A percentile compares a stretch with the other conserved stretches of the same genome.
phyloP scores from a whole-genome alignment of 2,888 invertebrate species.

The Himalopsyche japonica region DNA sequence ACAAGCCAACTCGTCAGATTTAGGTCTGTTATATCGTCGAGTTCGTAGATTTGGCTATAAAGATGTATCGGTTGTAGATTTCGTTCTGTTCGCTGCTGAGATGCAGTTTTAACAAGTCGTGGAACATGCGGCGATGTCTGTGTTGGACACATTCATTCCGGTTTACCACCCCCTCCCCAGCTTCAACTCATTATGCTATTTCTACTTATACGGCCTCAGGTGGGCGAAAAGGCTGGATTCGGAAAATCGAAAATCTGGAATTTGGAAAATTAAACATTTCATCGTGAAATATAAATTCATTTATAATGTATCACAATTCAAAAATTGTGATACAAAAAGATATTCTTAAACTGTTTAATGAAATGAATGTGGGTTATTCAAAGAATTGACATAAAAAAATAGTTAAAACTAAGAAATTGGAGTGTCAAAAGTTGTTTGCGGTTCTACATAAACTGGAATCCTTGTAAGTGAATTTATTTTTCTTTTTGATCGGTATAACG shows the following conservation, averaged over 20 bases:
- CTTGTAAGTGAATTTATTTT: too few relatives aligned
- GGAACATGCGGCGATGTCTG: slow-evolving; percentile 41
- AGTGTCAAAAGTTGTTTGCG: too few relatives aligned
- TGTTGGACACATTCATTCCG: slow-evolving; percentile 41
- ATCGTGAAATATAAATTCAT: neutral
- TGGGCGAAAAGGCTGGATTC: neutral
- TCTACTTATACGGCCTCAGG: neutral
- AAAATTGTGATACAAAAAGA: too few relatives aligned
- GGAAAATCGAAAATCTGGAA: neutral
- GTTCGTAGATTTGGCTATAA: neutral
- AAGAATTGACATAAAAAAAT: too few relatives aligned
- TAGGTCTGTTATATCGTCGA: neutral
- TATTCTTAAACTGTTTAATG: too few relatives aligned
- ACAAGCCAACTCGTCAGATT: neutral
- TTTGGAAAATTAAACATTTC: neutral
- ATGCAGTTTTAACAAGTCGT: slow-evolving; percentile 41
- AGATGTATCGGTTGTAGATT: neutral
- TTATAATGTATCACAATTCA: neutral
- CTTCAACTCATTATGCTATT: neutral
- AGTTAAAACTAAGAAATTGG: too few relatives aligned
- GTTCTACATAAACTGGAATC: too few relatives aligned
- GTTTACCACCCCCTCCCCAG: slow-evolving; percentile 22
- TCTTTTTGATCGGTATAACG: too few relatives aligned
- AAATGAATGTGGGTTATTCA: too few relatives aligned
- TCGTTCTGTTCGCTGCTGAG: slow-evolving; percentile 10